A percentile compares a stretch with the other conserved stretches of the same genome.
Conservation (phyloP, 2,888 invertebrate species). For the Hedychridium roseum region DNA sequence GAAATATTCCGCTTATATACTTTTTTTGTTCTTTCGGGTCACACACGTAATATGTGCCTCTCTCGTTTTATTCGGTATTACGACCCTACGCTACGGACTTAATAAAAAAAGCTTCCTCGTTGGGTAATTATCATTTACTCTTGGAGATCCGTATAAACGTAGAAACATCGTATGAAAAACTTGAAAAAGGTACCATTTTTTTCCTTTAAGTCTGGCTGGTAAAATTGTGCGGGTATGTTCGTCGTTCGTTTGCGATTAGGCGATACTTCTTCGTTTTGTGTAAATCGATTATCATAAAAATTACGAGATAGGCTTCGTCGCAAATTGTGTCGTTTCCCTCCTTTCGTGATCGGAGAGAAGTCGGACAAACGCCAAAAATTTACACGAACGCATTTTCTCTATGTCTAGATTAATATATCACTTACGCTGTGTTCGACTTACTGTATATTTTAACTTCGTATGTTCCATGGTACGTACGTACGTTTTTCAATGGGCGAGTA, state of each 20-base stretch:
- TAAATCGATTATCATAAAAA: slow-evolving; percentile 58
- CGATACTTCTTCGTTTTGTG: slow-evolving; percentile 42
- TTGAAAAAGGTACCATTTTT: slow-evolving; percentile 53
- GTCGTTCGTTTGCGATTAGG: slow-evolving; percentile 51
- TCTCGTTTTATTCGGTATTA: slow-evolving; percentile 40
- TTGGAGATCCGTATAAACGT: slow-evolving; percentile 61
- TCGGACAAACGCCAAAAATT: slow-evolving; percentile 55
- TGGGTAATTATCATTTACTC: slow-evolving; percentile 49
- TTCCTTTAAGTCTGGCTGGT: slow-evolving; percentile 33
- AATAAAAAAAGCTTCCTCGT: slow-evolving; percentile 53
- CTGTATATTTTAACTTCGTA: slow-evolving; percentile 39
- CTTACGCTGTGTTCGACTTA: slow-evolving; percentile 58
- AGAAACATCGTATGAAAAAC: slow-evolving; percentile 61
- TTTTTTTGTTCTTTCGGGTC: slow-evolving; percentile 33
- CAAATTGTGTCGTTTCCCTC: slow-evolving; percentile 41
- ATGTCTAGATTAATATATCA: slow-evolving; percentile 61
- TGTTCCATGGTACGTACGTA: slow-evolving; percentile 27
- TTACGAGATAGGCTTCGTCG: slow-evolving; percentile 47
- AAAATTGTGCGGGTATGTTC: slow-evolving; percentile 46
- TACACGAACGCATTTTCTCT: slow-evolving; percentile 57
- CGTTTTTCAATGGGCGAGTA: too few relatives aligned
- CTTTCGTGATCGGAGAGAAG: too few relatives aligned
- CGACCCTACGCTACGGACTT: slow-evolving; percentile 57
- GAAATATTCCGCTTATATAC: neutral
- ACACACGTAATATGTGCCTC: slow-evolving; percentile 45